Base-by-base conservation (phyloP, 2,113 vertebrate species). In the Zeus faber region DNA sequence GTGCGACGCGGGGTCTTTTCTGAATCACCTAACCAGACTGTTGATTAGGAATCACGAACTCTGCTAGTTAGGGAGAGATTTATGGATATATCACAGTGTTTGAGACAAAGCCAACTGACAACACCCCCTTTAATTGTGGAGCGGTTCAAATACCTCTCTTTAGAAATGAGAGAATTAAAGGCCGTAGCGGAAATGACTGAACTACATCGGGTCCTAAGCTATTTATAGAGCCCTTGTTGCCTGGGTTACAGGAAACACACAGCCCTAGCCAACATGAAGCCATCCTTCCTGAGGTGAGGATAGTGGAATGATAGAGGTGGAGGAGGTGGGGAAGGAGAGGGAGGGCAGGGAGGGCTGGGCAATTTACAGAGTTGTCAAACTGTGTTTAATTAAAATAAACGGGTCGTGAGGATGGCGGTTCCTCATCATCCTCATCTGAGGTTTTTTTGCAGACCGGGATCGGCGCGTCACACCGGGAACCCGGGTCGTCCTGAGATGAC, bases 201-300 rank as follows among this genome's bases (percentile, higher is more conserved):
- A 85, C 83, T 79, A 76, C 75, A 74, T 71, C 41, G 66, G 67
- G 69, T 77, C 66, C 51, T 27, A 54, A 63, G 75, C 85, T 91
- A 91, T 91, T 89, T 91, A 85, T 91, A 90, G 88, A 83, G 63
- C 65, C 75, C 72, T 68, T 80, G 88, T 89, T 90, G 84, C 86
- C 86, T 77, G 75, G 89, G 86, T 88, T 88, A 89, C 85, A 50
- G 64, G 76, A 80, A 82, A 82, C 63, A 81, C 68, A 82, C 74
- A 81, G 75, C 73, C 79, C 67, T 17, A 45, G 77, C 72, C 27
- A 74, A 77, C 71, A 78, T 67, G 58, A 57, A 57, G 72, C 59
- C 54, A 67, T 76, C 67, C 74, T 55, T 74, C 67, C 74, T 55
- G 73, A 74, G 58, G 60, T 82, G 69, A 80, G 66, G 54, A 60